phyloP scores from a whole-genome alignment of 1,140 invertebrate species.

The Magallana gigas region DNA sequence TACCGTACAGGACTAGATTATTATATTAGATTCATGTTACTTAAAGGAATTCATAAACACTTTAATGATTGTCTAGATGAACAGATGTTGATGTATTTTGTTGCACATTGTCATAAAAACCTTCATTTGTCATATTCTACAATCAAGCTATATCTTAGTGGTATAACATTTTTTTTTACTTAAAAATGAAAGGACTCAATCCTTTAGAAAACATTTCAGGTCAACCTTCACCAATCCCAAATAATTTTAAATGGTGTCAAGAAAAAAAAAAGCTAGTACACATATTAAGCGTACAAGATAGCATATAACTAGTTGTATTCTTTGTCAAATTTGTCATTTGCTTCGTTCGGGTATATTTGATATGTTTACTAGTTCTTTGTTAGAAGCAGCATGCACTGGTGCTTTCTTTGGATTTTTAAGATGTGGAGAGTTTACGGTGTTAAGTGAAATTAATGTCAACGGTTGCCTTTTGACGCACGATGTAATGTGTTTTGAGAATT shows the following conservation, averaged over 20 bases:
- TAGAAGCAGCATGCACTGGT: slow-evolving; percentile 37
- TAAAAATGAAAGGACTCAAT: background rate
- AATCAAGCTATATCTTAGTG: slow-evolving; percentile 1
- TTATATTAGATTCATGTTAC: background rate
- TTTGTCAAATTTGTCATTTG: background rate
- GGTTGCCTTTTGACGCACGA: background rate
- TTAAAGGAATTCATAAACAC: background rate
- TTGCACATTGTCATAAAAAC: background rate
- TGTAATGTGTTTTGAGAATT: background rate
- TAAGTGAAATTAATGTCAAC: background rate
- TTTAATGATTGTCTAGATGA: background rate
- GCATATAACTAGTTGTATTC: slow-evolving; percentile 25
- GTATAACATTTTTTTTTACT: slow-evolving; percentile 15
- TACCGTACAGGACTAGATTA: background rate
- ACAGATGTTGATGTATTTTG: slow-evolving; percentile 14
- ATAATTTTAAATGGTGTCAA: slow-evolving; percentile 3
- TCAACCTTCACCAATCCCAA: background rate
- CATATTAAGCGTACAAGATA: background rate
- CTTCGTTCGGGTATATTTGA: background rate
- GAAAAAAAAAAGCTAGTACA: slow-evolving; percentile 17
- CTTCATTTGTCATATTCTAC: background rate
- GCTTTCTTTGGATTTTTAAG: slow-evolving; percentile 52
- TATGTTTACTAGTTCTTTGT: slow-evolving; percentile 30
- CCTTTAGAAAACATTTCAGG: background rate
- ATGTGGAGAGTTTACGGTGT: slow-evolving; percentile 40